phyloP scores from a whole-genome alignment of 2,888 invertebrate genomes.

The Drosophila atripex region DNA sequence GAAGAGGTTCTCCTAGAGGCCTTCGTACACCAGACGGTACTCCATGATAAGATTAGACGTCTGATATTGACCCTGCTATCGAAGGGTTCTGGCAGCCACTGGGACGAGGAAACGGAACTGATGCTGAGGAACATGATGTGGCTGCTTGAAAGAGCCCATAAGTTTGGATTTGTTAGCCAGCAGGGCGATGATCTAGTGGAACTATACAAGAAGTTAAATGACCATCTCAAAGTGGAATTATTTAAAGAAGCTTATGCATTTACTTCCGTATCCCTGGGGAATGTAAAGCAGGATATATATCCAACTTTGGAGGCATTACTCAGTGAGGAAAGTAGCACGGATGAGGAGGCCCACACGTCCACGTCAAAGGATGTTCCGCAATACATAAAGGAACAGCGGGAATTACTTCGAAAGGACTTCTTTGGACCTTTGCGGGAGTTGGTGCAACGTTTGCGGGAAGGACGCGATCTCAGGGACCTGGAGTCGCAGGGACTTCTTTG shows the following conservation, averaged over 20 bases:
- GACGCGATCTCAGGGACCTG: conserved; percentile 9
- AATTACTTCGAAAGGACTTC: conserved; percentile 91
- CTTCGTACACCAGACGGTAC: conserved; percentile 59
- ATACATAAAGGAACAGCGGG: conserved; percentile 92
- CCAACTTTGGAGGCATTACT: conserved; percentile 84
- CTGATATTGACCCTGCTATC: conserved; percentile 76
- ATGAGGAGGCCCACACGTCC: conserved; percentile 84
- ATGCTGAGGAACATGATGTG: conserved; percentile 60
- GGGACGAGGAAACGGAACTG: conserved; percentile 50
- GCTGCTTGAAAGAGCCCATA: conserved; percentile 61
- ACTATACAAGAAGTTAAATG: conserved; percentile 47
- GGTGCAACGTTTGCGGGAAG: conserved; percentile 50
- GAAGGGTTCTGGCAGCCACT: conserved; percentile 71
- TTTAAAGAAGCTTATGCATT: conserved; percentile 28
- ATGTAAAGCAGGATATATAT: conserved; percentile 83
- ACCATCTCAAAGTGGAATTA: conserved; percentile 28
- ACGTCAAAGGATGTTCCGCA: conserved; percentile 80
- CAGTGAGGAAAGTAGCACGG: conserved; percentile 76
- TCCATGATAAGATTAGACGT: conserved; percentile 62
- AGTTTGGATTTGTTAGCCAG: conserved; percentile 32
- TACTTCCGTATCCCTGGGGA: neutral
- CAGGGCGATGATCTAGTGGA: conserved; percentile 52
- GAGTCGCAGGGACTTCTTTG: conserved; percentile 40
- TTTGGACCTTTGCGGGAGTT: conserved; percentile 88
- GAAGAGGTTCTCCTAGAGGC: conserved; percentile 58